Conservation (phyloP, 2,113 vertebrate species). For the Phylloscopus trochilus region DNA sequence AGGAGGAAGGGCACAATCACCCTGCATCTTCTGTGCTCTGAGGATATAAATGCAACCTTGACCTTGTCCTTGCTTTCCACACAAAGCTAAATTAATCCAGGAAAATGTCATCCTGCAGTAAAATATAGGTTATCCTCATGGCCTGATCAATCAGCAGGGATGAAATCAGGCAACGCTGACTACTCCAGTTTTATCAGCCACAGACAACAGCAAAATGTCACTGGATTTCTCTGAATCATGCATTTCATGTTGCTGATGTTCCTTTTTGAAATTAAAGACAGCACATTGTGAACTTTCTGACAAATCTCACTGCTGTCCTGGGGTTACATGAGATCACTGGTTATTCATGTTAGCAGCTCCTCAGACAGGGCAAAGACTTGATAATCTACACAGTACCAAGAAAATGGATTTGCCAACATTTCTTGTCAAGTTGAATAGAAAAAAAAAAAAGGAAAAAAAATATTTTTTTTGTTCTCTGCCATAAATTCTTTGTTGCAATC, state of each 20-base stretch:
- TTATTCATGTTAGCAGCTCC: constrained; percentile 37
- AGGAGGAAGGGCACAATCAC: background rate
- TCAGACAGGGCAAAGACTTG: background rate
- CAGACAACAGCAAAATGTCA: constrained; percentile 17
- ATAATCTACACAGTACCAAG: background rate
- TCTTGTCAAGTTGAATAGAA: background rate
- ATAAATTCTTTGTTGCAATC: background rate
- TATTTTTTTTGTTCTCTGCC: background rate
- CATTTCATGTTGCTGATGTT: constrained; percentile 27
- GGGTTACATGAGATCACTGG: constrained; percentile 56
- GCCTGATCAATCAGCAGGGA: background rate
- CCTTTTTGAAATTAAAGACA: constrained; percentile 37
- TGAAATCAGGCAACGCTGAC: background rate
- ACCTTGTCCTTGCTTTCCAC: background rate
- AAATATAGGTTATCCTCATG: background rate
- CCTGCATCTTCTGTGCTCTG: background rate
- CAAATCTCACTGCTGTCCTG: constrained; percentile 37
- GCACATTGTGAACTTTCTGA: constrained; percentile 24
- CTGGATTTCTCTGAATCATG: constrained; percentile 31
- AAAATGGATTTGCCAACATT: background rate
- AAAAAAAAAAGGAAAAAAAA: background rate
- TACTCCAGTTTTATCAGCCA: background rate
- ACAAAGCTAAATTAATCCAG: background rate
- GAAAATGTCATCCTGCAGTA: background rate
- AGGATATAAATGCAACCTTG: background rate